Conservation (phyloP, 2,797 vertebrate species). For the Ciconia nigra region DNA sequence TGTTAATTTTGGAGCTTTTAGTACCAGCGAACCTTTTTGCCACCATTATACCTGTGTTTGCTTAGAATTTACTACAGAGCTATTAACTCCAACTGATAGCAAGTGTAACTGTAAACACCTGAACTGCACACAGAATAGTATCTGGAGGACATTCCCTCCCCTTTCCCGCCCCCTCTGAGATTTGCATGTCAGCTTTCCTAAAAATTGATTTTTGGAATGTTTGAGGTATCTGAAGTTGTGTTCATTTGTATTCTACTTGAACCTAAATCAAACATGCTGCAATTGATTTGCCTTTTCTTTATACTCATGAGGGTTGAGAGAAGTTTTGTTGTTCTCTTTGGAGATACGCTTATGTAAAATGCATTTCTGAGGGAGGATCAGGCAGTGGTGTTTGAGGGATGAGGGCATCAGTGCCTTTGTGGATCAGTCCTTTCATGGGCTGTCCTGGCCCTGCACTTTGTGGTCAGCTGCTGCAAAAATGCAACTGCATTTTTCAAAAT, state of each 20-base stretch:
- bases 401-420: not conserved
- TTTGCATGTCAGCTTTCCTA: not conserved
- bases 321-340: not conserved
- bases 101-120: not conserved
- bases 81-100: not conserved
- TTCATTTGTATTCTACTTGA: not conserved
- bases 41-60: not conserved
- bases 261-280: not conserved
- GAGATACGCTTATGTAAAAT: not conserved
- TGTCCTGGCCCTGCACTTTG: not conserved
- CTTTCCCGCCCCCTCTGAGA: rapidly evolving
- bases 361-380: not conserved
- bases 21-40: not conserved
- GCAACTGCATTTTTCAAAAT: not conserved
- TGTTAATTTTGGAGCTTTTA: not conserved
- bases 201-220: not conserved
- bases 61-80: not conserved
- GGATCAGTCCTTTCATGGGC: not conserved
- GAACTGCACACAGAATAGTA: not conserved
- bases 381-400: not conserved
- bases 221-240: not conserved
- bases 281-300: not conserved
- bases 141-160: not conserved
- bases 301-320: not conserved
- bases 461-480: not conserved